phyloP scores from a whole-genome alignment of 2,113 vertebrate genomes.

The Poeciliopsis turrubarensis region DNA sequence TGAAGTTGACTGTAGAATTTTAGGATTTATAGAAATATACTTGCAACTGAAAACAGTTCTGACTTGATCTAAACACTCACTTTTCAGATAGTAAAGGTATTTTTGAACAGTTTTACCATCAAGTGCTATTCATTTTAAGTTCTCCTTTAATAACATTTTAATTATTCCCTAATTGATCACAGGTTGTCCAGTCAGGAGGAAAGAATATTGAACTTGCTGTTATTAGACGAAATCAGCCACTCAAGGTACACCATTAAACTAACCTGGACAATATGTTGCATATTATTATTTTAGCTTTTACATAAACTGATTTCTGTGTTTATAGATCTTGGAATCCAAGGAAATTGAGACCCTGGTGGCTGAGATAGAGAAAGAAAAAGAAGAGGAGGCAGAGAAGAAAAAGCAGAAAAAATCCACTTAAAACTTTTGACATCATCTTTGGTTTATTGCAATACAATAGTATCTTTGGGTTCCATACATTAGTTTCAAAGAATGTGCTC shows the following conservation, averaged over 20 bases:
- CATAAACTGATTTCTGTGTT: slow-evolving; percentile 12
- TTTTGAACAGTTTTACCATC: neutral
- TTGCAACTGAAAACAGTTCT: neutral
- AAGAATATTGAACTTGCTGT: slow-evolving; percentile 85
- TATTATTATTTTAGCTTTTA: neutral
- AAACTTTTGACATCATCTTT: slow-evolving; percentile 36
- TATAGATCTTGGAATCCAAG: slow-evolving; percentile 83
- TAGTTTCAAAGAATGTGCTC: slow-evolving; percentile 24
- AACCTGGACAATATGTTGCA: neutral
- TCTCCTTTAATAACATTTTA: too few relatives aligned
- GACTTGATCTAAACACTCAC: neutral
- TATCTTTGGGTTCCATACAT: slow-evolving; percentile 47
- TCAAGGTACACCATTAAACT: slow-evolving; percentile 70
- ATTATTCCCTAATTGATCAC: neutral
- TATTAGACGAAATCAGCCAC: slow-evolving; percentile 83
- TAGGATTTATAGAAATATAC: neutral
- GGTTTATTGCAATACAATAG: slow-evolving; percentile 55
- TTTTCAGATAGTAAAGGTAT: neutral
- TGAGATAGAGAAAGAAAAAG: slow-evolving; percentile 84
- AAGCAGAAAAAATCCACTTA: slow-evolving; percentile 83
- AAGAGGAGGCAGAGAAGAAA: slow-evolving; percentile 84
- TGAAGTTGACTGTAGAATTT: neutral
- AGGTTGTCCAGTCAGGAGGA: slow-evolving; percentile 84
- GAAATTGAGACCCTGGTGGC: slow-evolving; percentile 82
- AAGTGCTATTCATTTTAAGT: neutral